These are phyloP conservation scores for Doris montereyensis DNA, from an alignment of 2,888 invertebrate species.

Conservation along the genomic window DNA sequence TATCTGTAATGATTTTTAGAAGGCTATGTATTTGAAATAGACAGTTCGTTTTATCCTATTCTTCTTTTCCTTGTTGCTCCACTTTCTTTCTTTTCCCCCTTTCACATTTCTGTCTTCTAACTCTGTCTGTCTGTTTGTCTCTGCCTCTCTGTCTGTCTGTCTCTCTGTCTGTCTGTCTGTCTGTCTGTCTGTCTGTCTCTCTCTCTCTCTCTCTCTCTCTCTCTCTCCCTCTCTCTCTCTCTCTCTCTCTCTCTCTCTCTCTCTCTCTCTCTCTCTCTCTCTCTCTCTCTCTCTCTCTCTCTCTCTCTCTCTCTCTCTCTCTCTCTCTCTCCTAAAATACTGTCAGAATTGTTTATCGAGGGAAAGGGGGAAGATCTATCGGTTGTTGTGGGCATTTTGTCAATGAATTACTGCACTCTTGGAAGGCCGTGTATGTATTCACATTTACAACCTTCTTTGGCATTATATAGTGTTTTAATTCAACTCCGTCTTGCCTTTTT, in stretches of 20 bases:
- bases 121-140: constrained; percentile 14
- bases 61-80: background rate
- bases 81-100: background rate
- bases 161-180: background rate
- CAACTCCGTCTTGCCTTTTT: too few species aligned
- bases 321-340: background rate
- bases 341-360: too few species aligned
- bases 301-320: constrained; percentile 1
- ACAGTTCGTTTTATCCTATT: too few species aligned
- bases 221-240: background rate
- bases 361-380: too few species aligned
- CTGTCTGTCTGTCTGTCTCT: background rate
- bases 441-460: too few species aligned
- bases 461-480: too few species aligned
- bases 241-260: background rate
- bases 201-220: background rate
- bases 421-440: too few species aligned
- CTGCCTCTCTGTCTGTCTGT: constrained; percentile 4
- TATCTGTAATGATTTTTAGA: too few species aligned
- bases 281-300: constrained; percentile 2
- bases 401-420: too few species aligned
- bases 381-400: too few species aligned
- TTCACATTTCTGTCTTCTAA: background rate
- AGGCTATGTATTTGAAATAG: too few species aligned
- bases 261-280: constrained; percentile 2